Conservation (phyloP, 2,113 vertebrate species). For the Sterna hirundo region DNA sequence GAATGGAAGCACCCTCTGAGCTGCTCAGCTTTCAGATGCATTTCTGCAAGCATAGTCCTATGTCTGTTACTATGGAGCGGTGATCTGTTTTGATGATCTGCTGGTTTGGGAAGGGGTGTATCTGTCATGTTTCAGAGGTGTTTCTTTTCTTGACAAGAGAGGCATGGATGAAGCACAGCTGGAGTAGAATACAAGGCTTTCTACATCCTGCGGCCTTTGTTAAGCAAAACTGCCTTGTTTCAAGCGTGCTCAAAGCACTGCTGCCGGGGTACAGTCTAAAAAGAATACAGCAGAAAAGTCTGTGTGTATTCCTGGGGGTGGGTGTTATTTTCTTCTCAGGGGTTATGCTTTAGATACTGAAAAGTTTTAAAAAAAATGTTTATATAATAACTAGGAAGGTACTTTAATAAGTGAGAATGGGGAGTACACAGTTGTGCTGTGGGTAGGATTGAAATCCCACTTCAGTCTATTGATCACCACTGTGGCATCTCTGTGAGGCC, state of each 20-base stretch:
- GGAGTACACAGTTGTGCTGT: background rate
- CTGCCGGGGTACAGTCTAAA: background rate
- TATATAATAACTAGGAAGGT: background rate
- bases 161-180: background rate
- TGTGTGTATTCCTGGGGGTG: background rate
- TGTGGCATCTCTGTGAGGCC: background rate
- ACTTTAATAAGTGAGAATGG: background rate
- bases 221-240: background rate
- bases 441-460: background rate
- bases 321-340: background rate
- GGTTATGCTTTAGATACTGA: background rate
- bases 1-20: background rate
- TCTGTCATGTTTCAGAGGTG: background rate
- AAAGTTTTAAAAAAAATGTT: background rate
- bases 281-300: background rate
- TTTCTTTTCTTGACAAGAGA: background rate
- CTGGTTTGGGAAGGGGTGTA: background rate
- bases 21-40: conserved; percentile 43
- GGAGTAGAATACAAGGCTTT: background rate
- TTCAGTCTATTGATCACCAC: too few species aligned
- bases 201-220: background rate
- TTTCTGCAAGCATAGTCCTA: background rate
- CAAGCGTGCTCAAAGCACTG: accelerated
- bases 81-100: background rate
- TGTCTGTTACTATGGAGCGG: accelerated